A percentile compares a stretch with the other conserved stretches of the same genome.
Conservation (phyloP, 2,888 invertebrate genomes). For the Scrobipalpa costella region DNA sequence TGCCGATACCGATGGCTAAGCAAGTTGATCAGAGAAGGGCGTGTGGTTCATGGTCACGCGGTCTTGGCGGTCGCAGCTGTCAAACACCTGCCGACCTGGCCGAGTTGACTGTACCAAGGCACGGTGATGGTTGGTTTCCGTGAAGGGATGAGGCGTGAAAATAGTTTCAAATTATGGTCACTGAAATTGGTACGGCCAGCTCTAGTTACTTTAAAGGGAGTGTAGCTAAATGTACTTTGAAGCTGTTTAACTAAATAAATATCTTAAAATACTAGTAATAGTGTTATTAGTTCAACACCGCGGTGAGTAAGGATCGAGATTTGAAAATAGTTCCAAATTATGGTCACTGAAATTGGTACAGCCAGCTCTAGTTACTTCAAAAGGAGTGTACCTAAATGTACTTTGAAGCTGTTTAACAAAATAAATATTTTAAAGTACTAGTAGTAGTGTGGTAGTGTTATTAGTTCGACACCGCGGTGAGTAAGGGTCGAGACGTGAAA, state of each 20-base stretch:
- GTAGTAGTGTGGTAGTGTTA: no score
- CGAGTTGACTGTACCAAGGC: background rate
- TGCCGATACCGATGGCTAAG: conserved; percentile 31
- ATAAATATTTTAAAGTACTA: no score
- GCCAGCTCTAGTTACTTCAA: background rate
- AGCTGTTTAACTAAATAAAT: no score
- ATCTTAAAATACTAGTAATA: no score
- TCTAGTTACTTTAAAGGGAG: background rate
- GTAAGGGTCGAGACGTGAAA: background rate
- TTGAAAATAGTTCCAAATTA: background rate
- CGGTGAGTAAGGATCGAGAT: background rate
- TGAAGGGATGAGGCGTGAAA: conserved; percentile 12
- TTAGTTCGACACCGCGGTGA: no score
- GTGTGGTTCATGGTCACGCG: conserved; percentile 50
- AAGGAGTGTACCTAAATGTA: background rate
- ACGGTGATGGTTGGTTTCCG: background rate
- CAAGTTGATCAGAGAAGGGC: conserved; percentile 42
- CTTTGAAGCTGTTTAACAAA: background rate
- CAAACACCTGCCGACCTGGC: conserved; percentile 32
- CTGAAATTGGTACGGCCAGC: background rate
- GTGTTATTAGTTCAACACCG: no score
- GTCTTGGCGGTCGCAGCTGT: conserved; percentile 33
- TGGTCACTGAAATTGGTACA: background rate
- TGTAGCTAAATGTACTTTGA: background rate
- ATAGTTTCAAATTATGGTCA: background rate